Evolutionary conservation across 1,140 invertebrate species (phyloP), one percentile per base, ranked within the genome.

Genomic region (Spodoptera litura): DNA sequence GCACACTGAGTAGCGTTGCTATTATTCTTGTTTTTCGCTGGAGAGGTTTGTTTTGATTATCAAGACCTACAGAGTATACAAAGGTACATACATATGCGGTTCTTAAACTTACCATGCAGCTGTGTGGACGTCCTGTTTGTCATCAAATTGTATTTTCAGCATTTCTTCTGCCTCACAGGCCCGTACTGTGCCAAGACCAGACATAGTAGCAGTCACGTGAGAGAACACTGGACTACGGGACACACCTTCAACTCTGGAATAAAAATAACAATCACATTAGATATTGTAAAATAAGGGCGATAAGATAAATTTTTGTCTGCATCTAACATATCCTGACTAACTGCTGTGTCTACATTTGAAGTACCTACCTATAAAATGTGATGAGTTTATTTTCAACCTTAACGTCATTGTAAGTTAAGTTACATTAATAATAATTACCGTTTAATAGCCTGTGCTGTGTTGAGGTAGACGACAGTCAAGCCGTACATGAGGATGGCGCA

Each of bases 111-210:
- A 94, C 93, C 93, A 96, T 44, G 96, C 95, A 56, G 94, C 93
- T 61, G 95, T 95, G 85, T 96, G 95, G 27, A 95, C 93, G 93
- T 95, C 96, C 93, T 96, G 96, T 91, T 96, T 96, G 84, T 91
- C 95, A 87, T 98, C 97, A 83, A 97, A 98, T 84, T 97, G 96
- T 58, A 96, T 94, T 62, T 96, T 96, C 73, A 99, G 95, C 76
- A 97, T 95, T 58, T 95, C 93, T 86, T 98, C 95, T 1, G 96
- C 96, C 44, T 94, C 94, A 77, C 96, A 96, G 0, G 98, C 96
- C 59, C 98, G 95, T 78, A 99, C 97, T 1, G 98, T 98, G 56
- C 96, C 96, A 10, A 99, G 89, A 2, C 98, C 98, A 64, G 96
- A 95, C 77, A 98, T 94, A 0, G 97, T 97, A 25, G 97, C 96